Evolutionary conservation across 2,113 vertebrate species (phyloP), one percentile per base, ranked within the genome.

Genomic region (Tetrao urogallus): DNA sequence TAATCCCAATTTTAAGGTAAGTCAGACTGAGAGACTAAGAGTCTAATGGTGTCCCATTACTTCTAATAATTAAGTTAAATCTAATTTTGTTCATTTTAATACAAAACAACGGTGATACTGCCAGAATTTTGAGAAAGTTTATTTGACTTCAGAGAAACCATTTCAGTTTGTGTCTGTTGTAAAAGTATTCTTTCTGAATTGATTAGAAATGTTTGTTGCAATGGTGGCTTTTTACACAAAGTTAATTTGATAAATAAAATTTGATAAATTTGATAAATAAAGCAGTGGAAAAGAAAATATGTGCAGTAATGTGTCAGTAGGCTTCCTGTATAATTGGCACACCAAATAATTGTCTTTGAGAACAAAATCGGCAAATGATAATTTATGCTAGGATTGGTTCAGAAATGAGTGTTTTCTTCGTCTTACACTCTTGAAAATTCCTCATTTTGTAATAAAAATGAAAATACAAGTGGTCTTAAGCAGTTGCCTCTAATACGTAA

Each of bases 161-260:
- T 61, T 90, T 92, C 66, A n/a, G 50, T 90, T 30, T 86, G n/a
- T 79, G 81, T 84, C 89, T 86, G 8, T 70, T 91, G 15, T 70
- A 47, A 57, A 71, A 77, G 43, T 81, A 75, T 82, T 94, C 50
- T 69, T 88, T 81, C 64, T 89, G 42, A 88, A 96, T 94, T 91
- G 83, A 96, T 97, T 95, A 92, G 32, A 86, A 34, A 13, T 86
- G 74, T 94, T 96, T 94, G 71, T 96, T 97, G 43, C 84, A 84
- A n/a, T 80, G 30, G 64, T 81, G 45, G 8, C 6, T 0, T 43
- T 89, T 88, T 85, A 64, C 20, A 66, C 8, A 3, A 84, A 91
- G 80, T 86, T 83, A 57, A 89, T 71, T 92, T 77, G 43, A 84
- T n/a, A n/a, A n/a, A n/a, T n/a, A n/a, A n/a, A n/a, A n/a, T n/a